Percentiles rank a stretch among this genome's conserved stretches.
Conservation (phyloP, 2,797 vertebrate species). For the Chelmon rostratus region DNA sequence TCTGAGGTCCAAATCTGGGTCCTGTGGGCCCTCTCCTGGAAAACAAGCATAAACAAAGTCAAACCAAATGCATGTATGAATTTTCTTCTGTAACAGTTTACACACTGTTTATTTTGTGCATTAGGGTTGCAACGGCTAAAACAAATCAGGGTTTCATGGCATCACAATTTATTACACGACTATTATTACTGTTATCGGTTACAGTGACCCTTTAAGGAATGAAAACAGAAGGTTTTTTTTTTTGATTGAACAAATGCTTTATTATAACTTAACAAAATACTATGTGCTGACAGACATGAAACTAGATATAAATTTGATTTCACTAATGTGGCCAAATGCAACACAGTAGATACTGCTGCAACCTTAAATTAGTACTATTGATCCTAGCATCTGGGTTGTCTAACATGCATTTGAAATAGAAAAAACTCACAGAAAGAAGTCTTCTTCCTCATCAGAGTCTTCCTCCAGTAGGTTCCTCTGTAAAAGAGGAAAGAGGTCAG, state of each 20-base stretch:
- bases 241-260: too few species aligned
- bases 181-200: too few species aligned
- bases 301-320: too few species aligned
- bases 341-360: too few species aligned
- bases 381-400: not conserved
- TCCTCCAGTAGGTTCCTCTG: constrained; percentile 98
- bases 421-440: constrained; percentile 96
- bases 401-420: not conserved
- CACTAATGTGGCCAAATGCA: too few species aligned
- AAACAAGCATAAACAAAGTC: constrained; percentile 30
- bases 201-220: too few species aligned
- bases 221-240: too few species aligned
- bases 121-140: too few species aligned
- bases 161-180: too few species aligned
- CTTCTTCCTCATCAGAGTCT: constrained; percentile 98
- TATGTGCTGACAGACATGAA: too few species aligned
- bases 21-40: constrained; percentile 95
- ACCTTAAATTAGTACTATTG: not conserved
- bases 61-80: not conserved
- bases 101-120: not conserved
- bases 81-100: not conserved
- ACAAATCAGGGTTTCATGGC: too few species aligned
- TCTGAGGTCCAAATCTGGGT: constrained; percentile 95
- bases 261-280: too few species aligned
- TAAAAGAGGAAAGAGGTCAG: constrained; percentile 60